Evolutionary conservation across 2,113 vertebrate species (phyloP).

Genomic region (Mobula birostris): DNA sequence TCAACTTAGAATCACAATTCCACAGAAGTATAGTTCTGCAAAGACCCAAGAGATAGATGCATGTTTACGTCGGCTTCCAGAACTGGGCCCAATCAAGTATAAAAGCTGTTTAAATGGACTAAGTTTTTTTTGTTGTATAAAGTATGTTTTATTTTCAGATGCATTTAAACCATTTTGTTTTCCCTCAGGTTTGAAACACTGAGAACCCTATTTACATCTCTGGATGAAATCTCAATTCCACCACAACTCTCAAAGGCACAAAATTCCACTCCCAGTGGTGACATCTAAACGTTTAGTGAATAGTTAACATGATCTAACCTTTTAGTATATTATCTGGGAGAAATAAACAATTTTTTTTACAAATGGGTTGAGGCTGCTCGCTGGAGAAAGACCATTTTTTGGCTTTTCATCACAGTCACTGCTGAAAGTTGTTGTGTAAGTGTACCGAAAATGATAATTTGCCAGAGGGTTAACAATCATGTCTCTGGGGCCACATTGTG

Average conservation of each 20-base stretch:
- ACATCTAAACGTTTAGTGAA: not conserved
- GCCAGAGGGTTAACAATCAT: not conserved
- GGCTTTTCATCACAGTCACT: not conserved
- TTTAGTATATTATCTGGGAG: not conserved
- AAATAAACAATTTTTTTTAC: not conserved
- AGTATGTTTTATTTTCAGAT: not conserved
- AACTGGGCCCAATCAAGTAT: not conserved
- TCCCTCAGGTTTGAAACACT: not conserved
- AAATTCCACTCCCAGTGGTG: not conserved
- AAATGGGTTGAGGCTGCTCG: not conserved
- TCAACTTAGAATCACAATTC: not conserved
- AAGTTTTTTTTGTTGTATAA: not conserved
- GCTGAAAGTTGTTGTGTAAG: not conserved
- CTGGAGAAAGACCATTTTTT: not conserved
- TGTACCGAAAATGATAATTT: not conserved
- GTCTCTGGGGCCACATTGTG: not conserved
- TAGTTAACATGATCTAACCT: not conserved
- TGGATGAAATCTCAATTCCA: not conserved
- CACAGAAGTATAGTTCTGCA: not conserved
- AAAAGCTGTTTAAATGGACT: not conserved
- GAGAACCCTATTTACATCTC: not conserved
- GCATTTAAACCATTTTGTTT: not conserved
- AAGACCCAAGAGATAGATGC: not conserved
- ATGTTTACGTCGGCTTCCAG: not conserved
- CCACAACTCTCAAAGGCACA: not conserved